Conservation (phyloP, 1,140 invertebrate species). For the Megalonaias nervosa region DNA sequence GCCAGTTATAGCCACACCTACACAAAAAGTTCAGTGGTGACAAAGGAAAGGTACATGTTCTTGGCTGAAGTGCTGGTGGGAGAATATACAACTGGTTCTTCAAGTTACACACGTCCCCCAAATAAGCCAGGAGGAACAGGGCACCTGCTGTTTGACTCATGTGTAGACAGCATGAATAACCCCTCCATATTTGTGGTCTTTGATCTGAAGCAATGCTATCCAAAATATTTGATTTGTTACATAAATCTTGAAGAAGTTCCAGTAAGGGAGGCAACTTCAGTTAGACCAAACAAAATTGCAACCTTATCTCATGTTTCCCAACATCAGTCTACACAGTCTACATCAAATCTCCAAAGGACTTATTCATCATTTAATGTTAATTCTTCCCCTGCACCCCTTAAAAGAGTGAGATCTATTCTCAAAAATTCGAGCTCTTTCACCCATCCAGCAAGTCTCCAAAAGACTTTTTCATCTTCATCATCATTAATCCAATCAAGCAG, state of each 20-base stretch:
- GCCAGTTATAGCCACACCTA: slow-evolving; percentile 52
- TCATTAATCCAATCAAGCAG: too few relatives aligned
- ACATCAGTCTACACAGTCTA: too few relatives aligned
- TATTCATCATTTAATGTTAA: too few relatives aligned
- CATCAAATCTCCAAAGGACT: too few relatives aligned
- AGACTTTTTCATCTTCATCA: too few relatives aligned
- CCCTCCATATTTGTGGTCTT: slow-evolving; percentile 65
- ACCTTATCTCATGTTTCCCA: too few relatives aligned
- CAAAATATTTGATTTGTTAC: slow-evolving; percentile 62
- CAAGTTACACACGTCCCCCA: slow-evolving; percentile 46
- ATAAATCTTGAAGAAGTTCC: not conserved
- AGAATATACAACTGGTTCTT: slow-evolving; percentile 45
- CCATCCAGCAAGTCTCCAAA: too few relatives aligned
- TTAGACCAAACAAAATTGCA: too few relatives aligned
- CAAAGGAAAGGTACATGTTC: slow-evolving; percentile 47
- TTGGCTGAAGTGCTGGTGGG: slow-evolving; percentile 57
- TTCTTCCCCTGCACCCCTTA: too few relatives aligned
- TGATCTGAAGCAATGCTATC: slow-evolving; percentile 58
- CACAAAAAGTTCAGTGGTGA: slow-evolving; percentile 18
- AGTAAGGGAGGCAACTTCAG: too few relatives aligned
- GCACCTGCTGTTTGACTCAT: slow-evolving; percentile 57
- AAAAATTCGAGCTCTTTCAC: too few relatives aligned
- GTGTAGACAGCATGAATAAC: slow-evolving; percentile 53
- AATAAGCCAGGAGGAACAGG: slow-evolving; percentile 34
- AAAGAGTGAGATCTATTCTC: too few relatives aligned